Percentiles rank a stretch among this genome's conserved stretches.
Evolutionary conservation across 2,113 vertebrate genomes (phyloP).

Genomic region (Cardinalis cardinalis): DNA sequence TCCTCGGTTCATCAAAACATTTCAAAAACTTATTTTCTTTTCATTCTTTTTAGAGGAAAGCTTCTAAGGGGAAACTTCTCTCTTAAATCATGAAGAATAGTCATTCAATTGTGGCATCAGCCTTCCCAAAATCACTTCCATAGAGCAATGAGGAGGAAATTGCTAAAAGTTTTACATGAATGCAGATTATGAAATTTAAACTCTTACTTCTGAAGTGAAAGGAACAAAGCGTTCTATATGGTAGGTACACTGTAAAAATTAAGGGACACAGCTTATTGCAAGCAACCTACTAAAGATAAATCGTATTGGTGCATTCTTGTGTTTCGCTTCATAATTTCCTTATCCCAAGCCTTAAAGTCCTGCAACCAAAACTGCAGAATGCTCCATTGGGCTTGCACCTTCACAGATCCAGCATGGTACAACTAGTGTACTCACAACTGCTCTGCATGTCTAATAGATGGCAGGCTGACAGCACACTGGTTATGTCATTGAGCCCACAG

Average conservation of each 20-base stretch:
- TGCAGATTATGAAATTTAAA: background rate
- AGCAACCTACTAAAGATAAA: background rate
- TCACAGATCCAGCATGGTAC: rapidly evolving
- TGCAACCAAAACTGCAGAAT: background rate
- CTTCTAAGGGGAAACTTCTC: background rate
- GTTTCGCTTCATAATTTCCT: background rate
- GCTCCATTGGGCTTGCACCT: background rate
- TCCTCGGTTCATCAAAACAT: background rate
- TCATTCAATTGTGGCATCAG: background rate
- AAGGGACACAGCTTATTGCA: background rate
- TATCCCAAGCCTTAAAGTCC: background rate
- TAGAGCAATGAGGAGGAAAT: background rate
- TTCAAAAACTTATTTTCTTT: background rate
- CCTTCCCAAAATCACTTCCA: background rate
- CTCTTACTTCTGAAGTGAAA: background rate
- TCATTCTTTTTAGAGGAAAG: background rate
- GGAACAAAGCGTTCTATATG: background rate
- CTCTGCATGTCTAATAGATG: background rate
- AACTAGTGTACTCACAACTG: background rate
- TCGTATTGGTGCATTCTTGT: background rate
- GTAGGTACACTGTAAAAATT: background rate
- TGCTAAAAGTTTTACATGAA: background rate
- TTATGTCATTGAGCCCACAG: background rate
- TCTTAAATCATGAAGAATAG: background rate
- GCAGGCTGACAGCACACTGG: background rate